Percentiles rank a stretch among this genome's conserved stretches.
Conservation (phyloP, 2,888 invertebrate genomes). For the Tridacna crocea region DNA sequence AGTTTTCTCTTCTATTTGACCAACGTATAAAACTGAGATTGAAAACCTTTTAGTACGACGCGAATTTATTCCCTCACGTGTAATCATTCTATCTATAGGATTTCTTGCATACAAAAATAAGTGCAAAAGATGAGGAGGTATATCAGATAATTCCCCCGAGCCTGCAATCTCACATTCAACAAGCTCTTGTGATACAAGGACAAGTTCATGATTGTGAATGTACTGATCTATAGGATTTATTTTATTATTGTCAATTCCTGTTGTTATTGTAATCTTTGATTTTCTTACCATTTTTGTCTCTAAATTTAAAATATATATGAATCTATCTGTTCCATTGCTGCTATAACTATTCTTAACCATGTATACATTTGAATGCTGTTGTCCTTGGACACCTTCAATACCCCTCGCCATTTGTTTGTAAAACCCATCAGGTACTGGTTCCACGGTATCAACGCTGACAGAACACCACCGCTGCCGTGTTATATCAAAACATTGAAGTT, state of each 20-base stretch:
- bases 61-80: background rate
- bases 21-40: background rate
- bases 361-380: background rate
- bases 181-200: background rate
- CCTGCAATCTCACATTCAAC: background rate
- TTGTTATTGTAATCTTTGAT: background rate
- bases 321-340: too few species aligned
- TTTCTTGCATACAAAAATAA: background rate
- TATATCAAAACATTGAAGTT: constrained; percentile 8
- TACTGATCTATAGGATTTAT: background rate
- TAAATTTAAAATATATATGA: background rate
- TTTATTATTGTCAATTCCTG: too few species aligned
- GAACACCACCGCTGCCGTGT: constrained; percentile 7
- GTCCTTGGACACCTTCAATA: background rate
- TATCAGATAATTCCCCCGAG: background rate
- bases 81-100: background rate
- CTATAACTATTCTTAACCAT: background rate
- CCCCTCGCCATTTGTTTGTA: background rate
- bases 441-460: background rate
- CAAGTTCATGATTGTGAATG: background rate
- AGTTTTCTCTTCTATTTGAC: background rate
- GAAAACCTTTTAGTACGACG: background rate
- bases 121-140: background rate
- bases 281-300: background rate
- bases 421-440: background rate